Evolutionary conservation across 2,888 invertebrate genomes (phyloP).

Genomic region (Amphipyra berbera): DNA sequence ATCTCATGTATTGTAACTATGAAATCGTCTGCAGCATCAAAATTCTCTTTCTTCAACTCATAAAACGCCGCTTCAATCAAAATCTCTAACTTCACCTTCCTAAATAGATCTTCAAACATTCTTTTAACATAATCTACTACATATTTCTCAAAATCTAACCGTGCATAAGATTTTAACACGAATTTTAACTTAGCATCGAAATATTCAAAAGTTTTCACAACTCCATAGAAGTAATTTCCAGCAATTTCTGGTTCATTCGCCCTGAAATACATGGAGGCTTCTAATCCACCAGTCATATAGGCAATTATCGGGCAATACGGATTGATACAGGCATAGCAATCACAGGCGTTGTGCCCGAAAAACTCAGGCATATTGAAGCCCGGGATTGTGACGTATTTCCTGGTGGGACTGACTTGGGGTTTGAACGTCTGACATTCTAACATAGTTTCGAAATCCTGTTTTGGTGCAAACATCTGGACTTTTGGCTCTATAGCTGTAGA

Average conservation of each 20-base stretch:
- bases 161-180: slow-evolving; percentile 41
- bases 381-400: slow-evolving; percentile 63
- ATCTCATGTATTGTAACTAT: slow-evolving; percentile 75
- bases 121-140: slow-evolving; percentile 63
- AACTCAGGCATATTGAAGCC: slow-evolving; percentile 71
- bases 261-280: slow-evolving; percentile 75
- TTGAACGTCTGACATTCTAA: slow-evolving; percentile 68
- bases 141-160: slow-evolving; percentile 60
- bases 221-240: slow-evolving; percentile 76
- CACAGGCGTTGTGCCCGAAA: slow-evolving; percentile 68
- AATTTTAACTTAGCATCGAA: slow-evolving; percentile 64
- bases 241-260: slow-evolving; percentile 75
- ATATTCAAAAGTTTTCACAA: slow-evolving; percentile 57
- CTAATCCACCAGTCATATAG: slow-evolving; percentile 65
- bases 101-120: slow-evolving; percentile 59
- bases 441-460: slow-evolving; percentile 76
- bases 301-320: slow-evolving; percentile 65
- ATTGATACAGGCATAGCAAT: slow-evolving; percentile 72
- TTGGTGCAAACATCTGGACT: slow-evolving; percentile 60
- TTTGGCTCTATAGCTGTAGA: slow-evolving; percentile 30
- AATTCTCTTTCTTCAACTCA: slow-evolving; percentile 67
- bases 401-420: slow-evolving; percentile 67
- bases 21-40: slow-evolving; percentile 68
- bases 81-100: slow-evolving; percentile 64
- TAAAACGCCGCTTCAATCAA: slow-evolving; percentile 75